Percentiles rank a stretch among this genome's conserved stretches.
Evolutionary conservation across 1,140 invertebrate species (phyloP).

Genomic region (Trachelipus rathkii): DNA sequence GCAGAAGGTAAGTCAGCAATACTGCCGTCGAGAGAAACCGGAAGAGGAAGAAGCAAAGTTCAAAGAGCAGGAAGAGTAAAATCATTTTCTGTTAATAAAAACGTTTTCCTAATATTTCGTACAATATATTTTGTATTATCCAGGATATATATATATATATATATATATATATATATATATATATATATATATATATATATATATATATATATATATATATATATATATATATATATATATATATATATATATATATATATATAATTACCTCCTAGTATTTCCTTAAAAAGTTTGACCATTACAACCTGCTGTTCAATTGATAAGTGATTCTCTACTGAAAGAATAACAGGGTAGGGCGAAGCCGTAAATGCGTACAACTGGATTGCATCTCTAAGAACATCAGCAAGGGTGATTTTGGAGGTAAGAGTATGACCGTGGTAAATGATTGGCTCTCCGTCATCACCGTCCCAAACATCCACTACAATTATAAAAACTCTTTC

Average conservation of each 20-base stretch:
- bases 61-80: too few relatives aligned
- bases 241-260: not conserved
- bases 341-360: slow-evolving; percentile 57
- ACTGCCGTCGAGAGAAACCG: too few relatives aligned
- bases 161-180: too few relatives aligned
- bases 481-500: slow-evolving; percentile 35
- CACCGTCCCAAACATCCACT: slow-evolving; percentile 62
- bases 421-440: slow-evolving; percentile 60
- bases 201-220: too few relatives aligned
- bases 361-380: slow-evolving; percentile 51
- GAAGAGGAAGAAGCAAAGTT: too few relatives aligned
- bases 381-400: slow-evolving; percentile 56
- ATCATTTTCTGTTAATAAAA: too few relatives aligned
- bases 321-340: slow-evolving; percentile 61
- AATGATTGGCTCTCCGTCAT: slow-evolving; percentile 57
- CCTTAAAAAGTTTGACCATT: slow-evolving; percentile 55
- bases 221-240: too few relatives aligned
- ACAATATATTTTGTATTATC: too few relatives aligned
- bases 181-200: too few relatives aligned
- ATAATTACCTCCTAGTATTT: slow-evolving; percentile 52
- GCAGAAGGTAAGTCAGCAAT: too few relatives aligned
- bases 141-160: too few relatives aligned
- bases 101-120: too few relatives aligned
- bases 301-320: slow-evolving; percentile 55
- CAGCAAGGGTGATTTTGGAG: slow-evolving; percentile 56